Evolutionary conservation across 2,888 invertebrate species (phyloP).

Genomic region (Eilema griseolum): DNA sequence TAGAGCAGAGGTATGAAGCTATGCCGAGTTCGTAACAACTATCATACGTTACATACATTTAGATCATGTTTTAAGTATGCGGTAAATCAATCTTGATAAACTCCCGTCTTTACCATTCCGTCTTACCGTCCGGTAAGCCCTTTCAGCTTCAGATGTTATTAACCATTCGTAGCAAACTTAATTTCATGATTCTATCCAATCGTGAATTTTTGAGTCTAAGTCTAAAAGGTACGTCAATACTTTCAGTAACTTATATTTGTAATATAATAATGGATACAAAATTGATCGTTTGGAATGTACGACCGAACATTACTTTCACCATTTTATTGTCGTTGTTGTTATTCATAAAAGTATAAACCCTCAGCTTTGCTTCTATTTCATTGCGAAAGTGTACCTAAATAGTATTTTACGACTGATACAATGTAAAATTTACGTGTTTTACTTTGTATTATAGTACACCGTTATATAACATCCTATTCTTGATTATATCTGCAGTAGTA

Average conservation of each 20-base stretch:
- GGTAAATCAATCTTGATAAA: too few species aligned
- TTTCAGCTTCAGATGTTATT: too few species aligned
- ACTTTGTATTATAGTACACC: neutral
- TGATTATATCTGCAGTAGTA: neutral
- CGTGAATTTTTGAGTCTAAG: too few species aligned
- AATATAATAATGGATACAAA: neutral
- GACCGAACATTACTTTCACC: conserved; percentile 2
- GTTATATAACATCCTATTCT: neutral
- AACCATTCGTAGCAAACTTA: too few species aligned
- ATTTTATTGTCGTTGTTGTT: conserved; percentile 4
- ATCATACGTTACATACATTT: too few species aligned
- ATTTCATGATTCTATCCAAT: too few species aligned
- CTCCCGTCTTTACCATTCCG: too few species aligned
- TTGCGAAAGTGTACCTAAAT: neutral
- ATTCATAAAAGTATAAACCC: neutral
- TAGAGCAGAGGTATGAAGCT: too few species aligned
- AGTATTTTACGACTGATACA: conserved; percentile 6
- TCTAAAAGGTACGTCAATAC: too few species aligned
- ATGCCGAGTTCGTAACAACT: too few species aligned
- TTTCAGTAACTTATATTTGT: neutral
- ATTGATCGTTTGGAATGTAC: neutral
- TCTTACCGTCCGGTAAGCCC: too few species aligned
- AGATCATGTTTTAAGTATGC: too few species aligned
- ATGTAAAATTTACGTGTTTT: conserved; percentile 3
- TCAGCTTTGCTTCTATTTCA: neutral